Conservation (phyloP, 2,113 vertebrate species). For the Patagioenas fasciata region DNA sequence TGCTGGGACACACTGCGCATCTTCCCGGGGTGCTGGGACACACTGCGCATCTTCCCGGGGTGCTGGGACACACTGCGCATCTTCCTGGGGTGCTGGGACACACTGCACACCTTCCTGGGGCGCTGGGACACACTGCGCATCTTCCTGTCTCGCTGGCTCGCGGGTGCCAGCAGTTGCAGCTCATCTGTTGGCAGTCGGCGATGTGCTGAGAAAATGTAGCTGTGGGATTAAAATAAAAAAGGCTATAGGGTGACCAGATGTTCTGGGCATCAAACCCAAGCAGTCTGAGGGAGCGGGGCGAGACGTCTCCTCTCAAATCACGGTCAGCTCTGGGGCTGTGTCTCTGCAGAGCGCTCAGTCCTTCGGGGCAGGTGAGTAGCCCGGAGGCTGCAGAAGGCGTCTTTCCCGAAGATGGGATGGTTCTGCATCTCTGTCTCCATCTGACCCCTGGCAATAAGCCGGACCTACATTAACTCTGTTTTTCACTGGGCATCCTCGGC, state of each 20-base stretch:
- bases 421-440: not conserved
- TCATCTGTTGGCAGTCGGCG: not conserved
- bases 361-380: not conserved
- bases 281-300: not conserved
- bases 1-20: too few relatives aligned
- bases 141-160: not conserved
- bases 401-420: not conserved
- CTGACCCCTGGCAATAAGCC: not conserved
- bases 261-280: slow-evolving; percentile 30
- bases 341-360: not conserved
- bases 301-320: not conserved
- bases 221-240: not conserved
- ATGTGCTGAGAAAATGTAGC: not conserved
- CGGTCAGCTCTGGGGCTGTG: not conserved
- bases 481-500: too few relatives aligned
- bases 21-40: too few relatives aligned
- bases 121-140: not conserved
- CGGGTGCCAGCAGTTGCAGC: not conserved
- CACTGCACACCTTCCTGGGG: too few relatives aligned
- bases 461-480: not conserved
- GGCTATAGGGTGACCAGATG: slow-evolving; percentile 15
- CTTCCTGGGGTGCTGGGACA: not conserved
- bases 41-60: too few relatives aligned
- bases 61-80: too few relatives aligned
- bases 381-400: not conserved